These are phyloP conservation scores for Noctuana brunneofusca DNA, from an alignment of 2,888 invertebrate genomes.

Conservation along the genomic window DNA sequence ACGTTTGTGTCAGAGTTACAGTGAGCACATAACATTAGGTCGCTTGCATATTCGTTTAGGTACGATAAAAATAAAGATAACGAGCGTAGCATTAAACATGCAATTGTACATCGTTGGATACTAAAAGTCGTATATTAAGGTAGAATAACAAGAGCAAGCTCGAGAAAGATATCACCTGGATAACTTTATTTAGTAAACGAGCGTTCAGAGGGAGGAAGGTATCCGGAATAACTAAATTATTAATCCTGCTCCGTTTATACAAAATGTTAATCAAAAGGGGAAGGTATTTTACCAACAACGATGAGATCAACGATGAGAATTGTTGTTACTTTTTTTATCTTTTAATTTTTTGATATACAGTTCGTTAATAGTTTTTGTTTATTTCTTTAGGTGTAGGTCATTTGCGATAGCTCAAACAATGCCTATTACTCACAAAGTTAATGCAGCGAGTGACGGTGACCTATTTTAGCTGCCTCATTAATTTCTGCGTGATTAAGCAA, in stretches of 20 bases:
- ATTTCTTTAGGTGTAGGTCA: neutral
- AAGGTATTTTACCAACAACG: conserved; percentile 22
- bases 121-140: too few species aligned
- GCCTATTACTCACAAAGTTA: conserved; percentile 28
- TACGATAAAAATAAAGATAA: too few species aligned
- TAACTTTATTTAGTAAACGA: conserved; percentile 49
- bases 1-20: too few species aligned
- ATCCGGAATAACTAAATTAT: conserved; percentile 29
- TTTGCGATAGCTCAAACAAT: conserved; percentile 28
- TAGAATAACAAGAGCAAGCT: neutral
- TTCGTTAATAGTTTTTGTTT: neutral
- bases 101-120: too few species aligned
- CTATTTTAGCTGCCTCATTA: conserved; percentile 33
- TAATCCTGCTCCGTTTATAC: conserved; percentile 13
- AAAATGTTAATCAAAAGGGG: conserved; percentile 18
- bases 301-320: conserved; percentile 1
- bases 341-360: neutral
- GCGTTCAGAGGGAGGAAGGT: conserved; percentile 38
- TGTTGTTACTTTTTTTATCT: conserved; percentile 2
- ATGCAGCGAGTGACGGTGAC: conserved; percentile 28
- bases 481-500: conserved; percentile 31
- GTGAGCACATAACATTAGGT: too few species aligned
- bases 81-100: neutral
- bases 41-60: too few species aligned
- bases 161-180: conserved; percentile 42